These are phyloP conservation scores for Australoheros scitulus DNA, from an alignment of 2,113 vertebrate species.

Conservation along the genomic window DNA sequence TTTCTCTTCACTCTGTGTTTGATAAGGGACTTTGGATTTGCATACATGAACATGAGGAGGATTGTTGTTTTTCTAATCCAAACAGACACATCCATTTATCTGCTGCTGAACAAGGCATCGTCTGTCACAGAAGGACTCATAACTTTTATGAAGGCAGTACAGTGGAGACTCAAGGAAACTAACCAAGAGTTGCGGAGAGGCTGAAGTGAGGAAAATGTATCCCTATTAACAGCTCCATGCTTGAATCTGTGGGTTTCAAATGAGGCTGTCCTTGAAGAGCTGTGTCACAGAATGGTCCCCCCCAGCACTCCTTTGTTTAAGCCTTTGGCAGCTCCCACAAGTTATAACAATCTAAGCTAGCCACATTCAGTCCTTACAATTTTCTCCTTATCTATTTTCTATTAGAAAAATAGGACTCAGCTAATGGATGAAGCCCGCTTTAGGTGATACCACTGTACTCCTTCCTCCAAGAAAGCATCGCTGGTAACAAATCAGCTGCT, in stretches of 20 bases:
- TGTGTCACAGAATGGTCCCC: neutral
- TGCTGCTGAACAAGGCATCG: neutral
- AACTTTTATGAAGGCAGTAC: conserved; percentile 54
- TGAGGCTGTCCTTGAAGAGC: neutral
- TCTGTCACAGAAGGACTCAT: conserved; percentile 17
- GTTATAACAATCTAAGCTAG: neutral
- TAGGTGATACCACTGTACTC: neutral
- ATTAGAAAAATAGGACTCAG: neutral
- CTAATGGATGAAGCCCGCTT: neutral
- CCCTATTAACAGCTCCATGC: neutral
- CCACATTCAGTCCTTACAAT: neutral
- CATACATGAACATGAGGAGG: neutral
- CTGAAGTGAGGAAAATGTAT: neutral
- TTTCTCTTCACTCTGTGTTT: neutral
- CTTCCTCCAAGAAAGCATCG: neutral
- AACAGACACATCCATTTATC: neutral
- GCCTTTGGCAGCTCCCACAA: neutral
- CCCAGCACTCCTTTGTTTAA: conserved; percentile 2
- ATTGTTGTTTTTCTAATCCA: neutral
- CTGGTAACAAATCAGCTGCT: neutral
- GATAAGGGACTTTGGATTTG: conserved; percentile 2
- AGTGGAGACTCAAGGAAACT: neutral
- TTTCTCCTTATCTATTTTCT: neutral
- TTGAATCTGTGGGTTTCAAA: neutral
- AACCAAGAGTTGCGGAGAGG: neutral